Evolutionary conservation across 1,140 invertebrate species (phyloP), one percentile per base, ranked within the genome.

Genomic region (Procambarus clarkii): DNA sequence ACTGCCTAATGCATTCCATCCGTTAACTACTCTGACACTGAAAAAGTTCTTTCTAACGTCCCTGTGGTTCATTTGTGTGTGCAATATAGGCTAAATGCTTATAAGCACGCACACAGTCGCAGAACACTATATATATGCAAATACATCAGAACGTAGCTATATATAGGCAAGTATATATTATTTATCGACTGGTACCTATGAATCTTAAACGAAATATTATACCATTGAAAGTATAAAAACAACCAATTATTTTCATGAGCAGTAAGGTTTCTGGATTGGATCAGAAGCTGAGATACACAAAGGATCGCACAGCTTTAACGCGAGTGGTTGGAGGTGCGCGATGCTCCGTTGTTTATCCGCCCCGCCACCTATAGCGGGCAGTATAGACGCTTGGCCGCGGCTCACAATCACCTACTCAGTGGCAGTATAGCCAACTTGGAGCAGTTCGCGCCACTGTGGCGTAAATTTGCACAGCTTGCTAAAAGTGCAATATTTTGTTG

Each of bases 371-470:
- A 34, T 34, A 34, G n/a, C 8, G 7, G n/a, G 11, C n/a, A 0
- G 8, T 34, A 34, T 74, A 74, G 69, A 74, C n/a, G 54, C 24
- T 3, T n/a, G 24, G 78, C n/a, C 79, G 13, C 15, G 24, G 54
- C 79, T 81, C 79, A 81, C 79, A 81, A 81, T 81, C 79, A 54
- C 79, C 54, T 81, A 81, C 79, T 81, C 54, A 46, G 50, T 9
- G 18, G 48, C 79, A 81, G 79, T 81, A 45, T 54, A 54, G 54
- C 79, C 79, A 81, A 81, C 79, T 7, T 58, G 21, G 54, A 4
- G n/a, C 15, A 34, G 58, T n/a, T 81, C 79, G 48, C 48, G 79
- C 79, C 48, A 81, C 13, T 8, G 11, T 81, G 79, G 79, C 79
- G n/a, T 24, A 24, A 54, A 7, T 58, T 58, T 48, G 44, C n/a